phyloP scores from a whole-genome alignment of 1,140 invertebrate genomes.

The Arctopsyche grandis region DNA sequence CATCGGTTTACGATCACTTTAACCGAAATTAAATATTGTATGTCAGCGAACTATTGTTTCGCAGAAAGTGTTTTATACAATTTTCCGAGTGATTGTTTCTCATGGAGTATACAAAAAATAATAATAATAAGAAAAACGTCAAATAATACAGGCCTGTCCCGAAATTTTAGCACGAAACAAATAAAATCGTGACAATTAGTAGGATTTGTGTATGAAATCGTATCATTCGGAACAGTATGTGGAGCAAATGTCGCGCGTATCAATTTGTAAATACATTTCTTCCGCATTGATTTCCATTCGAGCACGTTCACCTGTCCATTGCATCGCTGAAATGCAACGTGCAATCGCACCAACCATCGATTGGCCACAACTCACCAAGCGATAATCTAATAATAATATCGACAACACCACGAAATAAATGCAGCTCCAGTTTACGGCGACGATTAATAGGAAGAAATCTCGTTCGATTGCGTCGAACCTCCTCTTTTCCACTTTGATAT shows the following conservation, averaged over 20 bases:
- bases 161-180: too few species aligned
- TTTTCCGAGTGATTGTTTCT: too few species aligned
- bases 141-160: too few species aligned
- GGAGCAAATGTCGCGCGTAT: not conserved
- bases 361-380: not conserved
- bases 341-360: not conserved
- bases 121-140: too few species aligned
- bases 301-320: conserved; percentile 11
- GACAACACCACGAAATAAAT: not conserved
- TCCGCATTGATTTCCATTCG: conserved; percentile 13
- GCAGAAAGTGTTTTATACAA: too few species aligned
- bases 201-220: too few species aligned
- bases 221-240: not conserved
- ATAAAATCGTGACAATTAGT: too few species aligned
- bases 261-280: conserved; percentile 12
- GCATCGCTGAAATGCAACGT: not conserved
- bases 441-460: not conserved
- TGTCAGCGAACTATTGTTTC: too few species aligned
- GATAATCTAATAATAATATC: not conserved
- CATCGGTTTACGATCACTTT: too few species aligned
- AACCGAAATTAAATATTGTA: too few species aligned
- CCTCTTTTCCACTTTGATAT: not conserved
- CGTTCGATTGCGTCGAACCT: not conserved
- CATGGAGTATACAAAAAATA: too few species aligned
- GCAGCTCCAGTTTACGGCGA: not conserved